These are phyloP conservation scores for Nixonia krombeini DNA, from an alignment of 1,140 invertebrate genomes.

Conservation along the genomic window DNA sequence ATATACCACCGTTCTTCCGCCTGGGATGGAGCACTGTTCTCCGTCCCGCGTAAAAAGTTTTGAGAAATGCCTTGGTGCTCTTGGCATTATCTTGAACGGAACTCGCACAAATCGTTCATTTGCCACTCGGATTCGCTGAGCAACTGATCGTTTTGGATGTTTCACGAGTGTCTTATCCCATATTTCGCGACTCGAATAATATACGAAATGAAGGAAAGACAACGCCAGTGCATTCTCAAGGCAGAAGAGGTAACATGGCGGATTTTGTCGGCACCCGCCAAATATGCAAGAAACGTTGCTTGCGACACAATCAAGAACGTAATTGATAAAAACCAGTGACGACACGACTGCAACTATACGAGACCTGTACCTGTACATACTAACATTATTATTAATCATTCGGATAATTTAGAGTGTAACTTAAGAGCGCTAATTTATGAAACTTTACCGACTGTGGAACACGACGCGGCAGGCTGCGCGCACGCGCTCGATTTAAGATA, in stretches of 20 bases:
- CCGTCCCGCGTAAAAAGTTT: background rate
- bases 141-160: too few species aligned
- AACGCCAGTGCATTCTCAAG: background rate
- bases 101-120: conserved; percentile 24
- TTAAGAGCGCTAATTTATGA: conserved; percentile 64
- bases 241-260: conserved; percentile 46
- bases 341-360: conserved; percentile 73
- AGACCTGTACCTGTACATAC: conserved; percentile 73
- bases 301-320: conserved; percentile 27
- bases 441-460: conserved; percentile 55
- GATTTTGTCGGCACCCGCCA: conserved; percentile 69
- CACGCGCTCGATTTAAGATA: conserved; percentile 28
- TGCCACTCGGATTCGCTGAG: too few species aligned
- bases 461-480: conserved; percentile 61
- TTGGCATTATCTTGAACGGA: conserved; percentile 13
- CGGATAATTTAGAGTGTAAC: conserved; percentile 65
- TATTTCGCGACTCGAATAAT: too few species aligned
- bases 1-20: conserved; percentile 12
- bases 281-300: conserved; percentile 29
- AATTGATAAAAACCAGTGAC: conserved; percentile 62
- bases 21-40: conserved; percentile 2
- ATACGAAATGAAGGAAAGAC: background rate
- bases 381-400: conserved; percentile 69
- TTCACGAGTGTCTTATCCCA: too few species aligned
- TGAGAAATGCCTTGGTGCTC: background rate